Conservation (phyloP, 2,888 invertebrate genomes). For the Dione vanillae region DNA sequence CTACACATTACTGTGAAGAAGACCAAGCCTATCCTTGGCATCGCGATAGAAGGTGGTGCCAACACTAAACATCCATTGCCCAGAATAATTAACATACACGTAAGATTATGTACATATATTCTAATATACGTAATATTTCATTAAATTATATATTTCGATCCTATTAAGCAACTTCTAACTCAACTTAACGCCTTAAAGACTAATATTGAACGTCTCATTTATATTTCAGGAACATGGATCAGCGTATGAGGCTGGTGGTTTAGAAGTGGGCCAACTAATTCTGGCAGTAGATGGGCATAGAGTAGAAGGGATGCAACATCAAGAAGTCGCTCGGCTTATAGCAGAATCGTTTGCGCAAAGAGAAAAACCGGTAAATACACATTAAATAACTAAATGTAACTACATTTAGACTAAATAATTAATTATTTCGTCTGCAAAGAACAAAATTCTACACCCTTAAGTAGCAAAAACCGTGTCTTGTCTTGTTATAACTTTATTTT, state of each 20-base stretch:
- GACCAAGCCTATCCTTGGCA: conserved; percentile 96
- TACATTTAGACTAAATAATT: too few species aligned
- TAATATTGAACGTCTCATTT: neutral
- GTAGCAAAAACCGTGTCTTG: too few species aligned
- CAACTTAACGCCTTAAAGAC: neutral
- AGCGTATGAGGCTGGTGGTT: conserved; percentile 95
- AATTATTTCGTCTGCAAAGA: too few species aligned
- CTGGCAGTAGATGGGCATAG: conserved; percentile 94
- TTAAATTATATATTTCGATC: neutral
- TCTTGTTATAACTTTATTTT: too few species aligned
- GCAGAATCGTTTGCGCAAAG: conserved; percentile 96
- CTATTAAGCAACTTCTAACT: neutral
- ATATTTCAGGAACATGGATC: conserved; percentile 94
- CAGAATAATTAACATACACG: conserved; percentile 98
- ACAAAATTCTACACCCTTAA: too few species aligned
- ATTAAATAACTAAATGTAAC: neutral
- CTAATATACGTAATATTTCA: neutral
- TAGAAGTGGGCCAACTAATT: conserved; percentile 97
- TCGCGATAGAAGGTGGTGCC: conserved; percentile 98
- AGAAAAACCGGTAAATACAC: conserved; percentile 84
- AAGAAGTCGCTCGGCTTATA: conserved; percentile 95
- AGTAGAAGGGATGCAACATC: conserved; percentile 92
- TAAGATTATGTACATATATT: conserved; percentile 75
- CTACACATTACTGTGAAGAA: conserved; percentile 95
- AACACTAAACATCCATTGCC: conserved; percentile 98